Conservation (phyloP, 2,113 vertebrate species). For the Pontoporia blainvillei region DNA sequence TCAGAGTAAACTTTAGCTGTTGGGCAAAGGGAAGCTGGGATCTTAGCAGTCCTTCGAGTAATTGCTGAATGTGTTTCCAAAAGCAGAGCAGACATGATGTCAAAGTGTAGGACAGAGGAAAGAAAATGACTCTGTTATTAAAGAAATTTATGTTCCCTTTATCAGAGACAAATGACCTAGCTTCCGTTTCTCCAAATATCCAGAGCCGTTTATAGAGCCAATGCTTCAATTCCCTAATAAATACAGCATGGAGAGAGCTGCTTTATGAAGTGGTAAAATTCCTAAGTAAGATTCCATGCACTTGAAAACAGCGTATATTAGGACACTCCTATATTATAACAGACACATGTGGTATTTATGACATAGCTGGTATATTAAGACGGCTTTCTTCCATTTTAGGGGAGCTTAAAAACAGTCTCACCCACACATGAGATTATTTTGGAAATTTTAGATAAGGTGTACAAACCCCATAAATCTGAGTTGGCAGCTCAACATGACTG, state of each 20-base stretch:
- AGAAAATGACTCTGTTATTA: background rate
- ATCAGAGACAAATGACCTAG: background rate
- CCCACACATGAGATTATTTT: rapidly evolving
- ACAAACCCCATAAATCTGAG: background rate
- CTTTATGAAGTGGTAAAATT: background rate
- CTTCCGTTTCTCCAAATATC: background rate
- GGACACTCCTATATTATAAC: rapidly evolving
- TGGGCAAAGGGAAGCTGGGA: background rate
- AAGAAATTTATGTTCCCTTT: background rate
- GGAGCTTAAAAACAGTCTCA: no score
- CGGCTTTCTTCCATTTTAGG: background rate
- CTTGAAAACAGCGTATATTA: background rate
- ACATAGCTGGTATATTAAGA: rapidly evolving
- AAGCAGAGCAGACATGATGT: background rate
- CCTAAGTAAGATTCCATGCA: rapidly evolving
- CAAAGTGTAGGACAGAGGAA: background rate
- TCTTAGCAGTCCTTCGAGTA: background rate
- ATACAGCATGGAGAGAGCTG: background rate
- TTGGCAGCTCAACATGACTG: rapidly evolving
- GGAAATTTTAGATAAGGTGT: background rate
- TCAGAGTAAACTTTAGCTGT: background rate
- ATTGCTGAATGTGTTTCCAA: background rate
- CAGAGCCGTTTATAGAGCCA: rapidly evolving
- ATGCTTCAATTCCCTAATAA: background rate
- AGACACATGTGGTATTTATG: rapidly evolving